A percentile compares a stretch with the other conserved stretches of the same genome.
phyloP scores from a whole-genome alignment of 2,113 vertebrate genomes.

The Indri indri region DNA sequence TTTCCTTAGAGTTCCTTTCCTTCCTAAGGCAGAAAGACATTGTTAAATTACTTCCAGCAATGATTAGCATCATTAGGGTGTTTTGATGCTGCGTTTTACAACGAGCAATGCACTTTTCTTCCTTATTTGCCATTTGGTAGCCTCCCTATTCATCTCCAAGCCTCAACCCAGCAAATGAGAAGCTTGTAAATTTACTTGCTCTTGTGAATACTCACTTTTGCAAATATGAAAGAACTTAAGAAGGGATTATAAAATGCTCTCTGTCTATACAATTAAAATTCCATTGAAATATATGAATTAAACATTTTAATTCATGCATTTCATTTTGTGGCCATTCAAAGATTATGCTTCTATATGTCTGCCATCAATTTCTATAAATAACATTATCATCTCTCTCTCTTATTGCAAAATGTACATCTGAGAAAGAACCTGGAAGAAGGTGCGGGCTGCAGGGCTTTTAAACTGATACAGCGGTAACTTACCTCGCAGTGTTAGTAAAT shows the following conservation, averaged over 20 bases:
- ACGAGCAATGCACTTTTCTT: not conserved
- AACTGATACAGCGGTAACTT: not conserved
- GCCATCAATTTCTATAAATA: not conserved
- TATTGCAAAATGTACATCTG: not conserved
- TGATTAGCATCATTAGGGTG: not conserved
- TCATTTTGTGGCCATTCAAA: not conserved
- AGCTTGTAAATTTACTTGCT: not conserved
- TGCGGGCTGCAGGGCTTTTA: not conserved
- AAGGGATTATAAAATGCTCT: not conserved
- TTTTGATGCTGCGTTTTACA: not conserved
- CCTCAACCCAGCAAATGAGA: not conserved
- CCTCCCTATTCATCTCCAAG: not conserved
- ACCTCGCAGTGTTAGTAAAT: not conserved
- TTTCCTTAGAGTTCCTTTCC: not conserved
- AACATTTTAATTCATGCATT: not conserved
- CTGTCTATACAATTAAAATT: slow-evolving; percentile 2
- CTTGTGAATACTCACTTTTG: not conserved
- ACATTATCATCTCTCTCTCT: not conserved
- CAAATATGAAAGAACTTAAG: not conserved
- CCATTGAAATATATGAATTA: not conserved
- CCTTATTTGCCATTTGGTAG: not conserved
- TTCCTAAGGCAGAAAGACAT: not conserved
- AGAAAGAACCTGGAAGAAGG: not conserved
- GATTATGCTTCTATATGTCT: not conserved
- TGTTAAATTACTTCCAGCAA: not conserved